Evolutionary conservation across 2,888 invertebrate genomes (phyloP).

Genomic region (Eretmocerus hayati): DNA sequence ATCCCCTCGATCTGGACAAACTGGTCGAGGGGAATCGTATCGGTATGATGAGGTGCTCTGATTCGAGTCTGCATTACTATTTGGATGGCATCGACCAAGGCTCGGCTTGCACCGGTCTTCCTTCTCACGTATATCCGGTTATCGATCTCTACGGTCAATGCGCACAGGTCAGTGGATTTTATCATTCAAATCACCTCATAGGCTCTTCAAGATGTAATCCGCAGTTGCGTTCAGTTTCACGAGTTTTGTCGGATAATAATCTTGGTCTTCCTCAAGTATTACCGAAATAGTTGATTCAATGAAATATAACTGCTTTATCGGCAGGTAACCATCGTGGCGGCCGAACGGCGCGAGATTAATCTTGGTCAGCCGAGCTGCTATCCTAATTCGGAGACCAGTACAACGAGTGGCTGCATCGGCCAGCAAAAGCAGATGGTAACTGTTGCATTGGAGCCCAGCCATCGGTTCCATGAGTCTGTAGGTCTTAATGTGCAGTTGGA

Average conservation of each 20-base stretch:
- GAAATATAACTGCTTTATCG: no score
- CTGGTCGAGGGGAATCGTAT: conserved; percentile 71
- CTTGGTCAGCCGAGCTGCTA: conserved; percentile 43
- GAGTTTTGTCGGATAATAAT: no score
- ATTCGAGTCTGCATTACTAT: conserved; percentile 78
- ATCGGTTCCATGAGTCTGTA: conserved; percentile 52
- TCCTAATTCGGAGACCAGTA: conserved; percentile 48
- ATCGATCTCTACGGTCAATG: conserved; percentile 92
- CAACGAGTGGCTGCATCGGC: no score
- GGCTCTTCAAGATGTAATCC: no score
- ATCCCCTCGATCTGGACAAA: conserved; percentile 77
- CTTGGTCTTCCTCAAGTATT: no score
- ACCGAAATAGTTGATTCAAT: no score
- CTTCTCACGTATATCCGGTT: conserved; percentile 82
- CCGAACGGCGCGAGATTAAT: conserved; percentile 42
- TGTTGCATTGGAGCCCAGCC: conserved; percentile 49
- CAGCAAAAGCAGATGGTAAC: conserved; percentile 54
- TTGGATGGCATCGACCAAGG: conserved; percentile 83
- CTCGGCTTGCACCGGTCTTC: conserved; percentile 71
- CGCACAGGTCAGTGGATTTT: conserved; percentile 81
- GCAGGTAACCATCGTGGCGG: conserved; percentile 43
- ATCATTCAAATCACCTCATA: no score
- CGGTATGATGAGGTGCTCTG: conserved; percentile 81
- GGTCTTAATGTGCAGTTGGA: conserved; percentile 65
- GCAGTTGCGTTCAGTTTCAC: no score